Evolutionary conservation across 2,113 vertebrate genomes (phyloP).

Genomic region (Sinocyclocheilus grahami): DNA sequence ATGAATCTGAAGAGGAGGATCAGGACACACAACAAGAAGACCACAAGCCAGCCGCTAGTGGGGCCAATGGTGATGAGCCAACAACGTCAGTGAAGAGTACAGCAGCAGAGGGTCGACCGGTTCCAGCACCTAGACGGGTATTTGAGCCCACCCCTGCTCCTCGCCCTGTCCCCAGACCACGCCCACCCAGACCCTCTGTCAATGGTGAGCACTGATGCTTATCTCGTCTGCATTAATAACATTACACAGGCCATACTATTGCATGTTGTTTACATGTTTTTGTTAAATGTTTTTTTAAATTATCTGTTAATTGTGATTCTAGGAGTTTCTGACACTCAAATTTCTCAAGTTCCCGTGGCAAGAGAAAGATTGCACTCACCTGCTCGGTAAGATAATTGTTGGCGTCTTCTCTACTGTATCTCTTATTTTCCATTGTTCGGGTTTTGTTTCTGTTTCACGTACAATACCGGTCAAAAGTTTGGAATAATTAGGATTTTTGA

Average conservation of each 20-base stretch:
- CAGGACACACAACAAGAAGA: constrained; percentile 38
- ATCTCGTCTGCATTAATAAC: background rate
- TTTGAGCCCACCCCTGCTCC: constrained; percentile 62
- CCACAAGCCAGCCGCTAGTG: constrained; percentile 36
- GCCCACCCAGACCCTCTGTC: constrained; percentile 51
- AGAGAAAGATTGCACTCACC: constrained; percentile 74
- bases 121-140: constrained; percentile 68
- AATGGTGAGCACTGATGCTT: constrained; percentile 60
- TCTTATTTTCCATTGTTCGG: too few relatives aligned
- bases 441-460: too few relatives aligned
- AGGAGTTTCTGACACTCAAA: constrained; percentile 63
- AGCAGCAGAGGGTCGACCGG: constrained; percentile 58
- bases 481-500: too few relatives aligned
- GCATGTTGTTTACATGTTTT: background rate
- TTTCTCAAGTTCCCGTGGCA: constrained; percentile 66
- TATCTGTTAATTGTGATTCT: background rate
- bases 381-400: constrained; percentile 67
- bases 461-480: too few relatives aligned
- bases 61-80: constrained; percentile 56
- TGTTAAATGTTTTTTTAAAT: constrained; percentile 20
- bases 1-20: constrained; percentile 73
- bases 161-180: constrained; percentile 66
- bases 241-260: background rate
- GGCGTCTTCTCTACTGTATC: constrained; percentile 14
- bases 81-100: constrained; percentile 34